These are phyloP conservation scores for Chamaea fasciata DNA, from an alignment of 2,113 vertebrate genomes.

Conservation along the genomic window DNA sequence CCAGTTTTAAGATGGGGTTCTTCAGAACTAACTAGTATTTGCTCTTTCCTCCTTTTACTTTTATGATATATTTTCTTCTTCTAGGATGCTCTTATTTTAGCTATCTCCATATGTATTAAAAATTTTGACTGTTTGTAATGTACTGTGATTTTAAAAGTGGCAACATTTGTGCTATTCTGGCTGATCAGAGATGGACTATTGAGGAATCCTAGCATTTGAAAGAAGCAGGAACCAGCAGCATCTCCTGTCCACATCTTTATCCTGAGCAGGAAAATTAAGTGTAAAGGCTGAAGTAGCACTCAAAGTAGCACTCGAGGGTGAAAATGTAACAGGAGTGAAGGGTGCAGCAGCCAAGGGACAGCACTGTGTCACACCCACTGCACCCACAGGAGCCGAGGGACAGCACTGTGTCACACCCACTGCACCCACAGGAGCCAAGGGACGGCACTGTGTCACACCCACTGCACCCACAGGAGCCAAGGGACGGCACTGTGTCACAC, in stretches of 20 bases:
- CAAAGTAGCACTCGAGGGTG: accelerated
- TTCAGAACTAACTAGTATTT: background rate
- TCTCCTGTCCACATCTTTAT: background rate
- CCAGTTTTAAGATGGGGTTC: background rate
- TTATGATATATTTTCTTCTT: background rate
- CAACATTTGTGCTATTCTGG: background rate
- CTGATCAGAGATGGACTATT: background rate
- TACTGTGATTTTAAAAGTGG: background rate
- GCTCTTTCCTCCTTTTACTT: background rate
- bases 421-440: too few species aligned
- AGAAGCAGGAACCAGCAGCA: background rate
- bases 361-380: background rate
- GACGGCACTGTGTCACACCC: background rate
- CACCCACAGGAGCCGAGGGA: background rate
- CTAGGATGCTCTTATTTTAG: background rate
- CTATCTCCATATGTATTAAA: accelerated
- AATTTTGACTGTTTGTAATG: background rate
- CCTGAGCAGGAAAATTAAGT: background rate
- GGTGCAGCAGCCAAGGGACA: background rate
- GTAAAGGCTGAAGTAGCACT: background rate
- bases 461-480: accelerated
- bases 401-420: background rate
- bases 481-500: background rate
- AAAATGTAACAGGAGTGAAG: accelerated
- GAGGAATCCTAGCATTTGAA: background rate